phyloP scores from a whole-genome alignment of 2,113 vertebrate genomes.

The Gavia stellata region DNA sequence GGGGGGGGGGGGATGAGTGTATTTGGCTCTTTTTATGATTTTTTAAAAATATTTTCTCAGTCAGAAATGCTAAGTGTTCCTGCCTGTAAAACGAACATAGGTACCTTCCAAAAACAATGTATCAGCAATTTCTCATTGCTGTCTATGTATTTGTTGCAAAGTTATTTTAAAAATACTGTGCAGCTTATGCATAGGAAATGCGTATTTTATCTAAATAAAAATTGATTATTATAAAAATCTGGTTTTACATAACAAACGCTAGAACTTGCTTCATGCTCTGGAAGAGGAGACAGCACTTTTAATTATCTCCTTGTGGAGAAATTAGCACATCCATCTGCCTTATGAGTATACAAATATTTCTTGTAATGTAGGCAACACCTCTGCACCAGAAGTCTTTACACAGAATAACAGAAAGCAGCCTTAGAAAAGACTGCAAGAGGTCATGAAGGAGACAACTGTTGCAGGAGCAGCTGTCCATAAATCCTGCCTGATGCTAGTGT shows the following conservation, averaged over 20 bases:
- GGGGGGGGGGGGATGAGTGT: rapidly evolving
- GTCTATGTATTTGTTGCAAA: not conserved
- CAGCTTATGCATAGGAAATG: not conserved
- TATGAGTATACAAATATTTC: not conserved
- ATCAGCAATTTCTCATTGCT: not conserved
- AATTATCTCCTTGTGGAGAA: not conserved
- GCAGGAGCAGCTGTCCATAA: not conserved
- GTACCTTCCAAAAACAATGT: not conserved
- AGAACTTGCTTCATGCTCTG: not conserved
- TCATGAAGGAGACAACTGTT: not conserved
- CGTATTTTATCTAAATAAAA: not conserved
- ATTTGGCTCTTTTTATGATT: not conserved
- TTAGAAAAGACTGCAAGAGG: not conserved
- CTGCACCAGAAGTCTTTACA: not conserved
- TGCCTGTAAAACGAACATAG: not conserved
- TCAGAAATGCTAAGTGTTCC: not conserved
- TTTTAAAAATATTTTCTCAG: not conserved
- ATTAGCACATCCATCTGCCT: not conserved
- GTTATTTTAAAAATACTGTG: not conserved
- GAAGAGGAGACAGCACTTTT: not conserved
- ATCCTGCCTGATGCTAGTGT: not conserved
- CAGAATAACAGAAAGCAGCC: not conserved
- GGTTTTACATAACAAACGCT: not conserved
- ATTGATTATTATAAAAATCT: not conserved
- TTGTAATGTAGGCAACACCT: not conserved